Percentiles rank a stretch among this genome's conserved stretches.
Evolutionary conservation across 2,113 vertebrate species (phyloP).

Genomic region (Eubucco bourcierii): DNA sequence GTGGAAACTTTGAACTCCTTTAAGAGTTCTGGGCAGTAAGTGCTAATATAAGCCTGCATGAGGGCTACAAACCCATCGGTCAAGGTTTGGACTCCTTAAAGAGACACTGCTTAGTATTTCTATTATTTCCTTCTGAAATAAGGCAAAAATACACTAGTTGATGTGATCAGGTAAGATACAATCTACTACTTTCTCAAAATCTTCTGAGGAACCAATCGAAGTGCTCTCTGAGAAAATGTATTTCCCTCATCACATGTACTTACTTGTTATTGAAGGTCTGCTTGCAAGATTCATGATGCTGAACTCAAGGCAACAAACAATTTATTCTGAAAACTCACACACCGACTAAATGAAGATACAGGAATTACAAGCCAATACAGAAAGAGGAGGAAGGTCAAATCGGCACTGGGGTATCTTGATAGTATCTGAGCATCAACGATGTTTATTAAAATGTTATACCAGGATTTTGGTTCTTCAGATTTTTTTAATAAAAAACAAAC

Average conservation of each 20-base stretch:
- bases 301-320: not conserved
- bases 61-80: not conserved
- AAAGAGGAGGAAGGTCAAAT: not conserved
- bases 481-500: not conserved
- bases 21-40: not conserved
- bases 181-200: not conserved
- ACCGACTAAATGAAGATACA: not conserved
- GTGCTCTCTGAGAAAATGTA: not conserved
- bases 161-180: not conserved
- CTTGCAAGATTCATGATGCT: not conserved
- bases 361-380: not conserved
- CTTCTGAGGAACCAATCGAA: not conserved
- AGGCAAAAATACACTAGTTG: not conserved
- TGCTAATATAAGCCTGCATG: not conserved
- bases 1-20: not conserved
- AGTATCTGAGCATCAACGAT: not conserved
- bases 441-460: not conserved
- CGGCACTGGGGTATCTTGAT: not conserved
- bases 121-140: not conserved
- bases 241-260: not conserved
- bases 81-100: not conserved
- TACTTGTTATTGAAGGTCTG: not conserved
- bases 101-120: not conserved
- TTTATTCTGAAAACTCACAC: not conserved
- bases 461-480: not conserved